Evolutionary conservation across 2,888 invertebrate genomes (phyloP).

Genomic region (Thecocarcelia acutangulata): DNA sequence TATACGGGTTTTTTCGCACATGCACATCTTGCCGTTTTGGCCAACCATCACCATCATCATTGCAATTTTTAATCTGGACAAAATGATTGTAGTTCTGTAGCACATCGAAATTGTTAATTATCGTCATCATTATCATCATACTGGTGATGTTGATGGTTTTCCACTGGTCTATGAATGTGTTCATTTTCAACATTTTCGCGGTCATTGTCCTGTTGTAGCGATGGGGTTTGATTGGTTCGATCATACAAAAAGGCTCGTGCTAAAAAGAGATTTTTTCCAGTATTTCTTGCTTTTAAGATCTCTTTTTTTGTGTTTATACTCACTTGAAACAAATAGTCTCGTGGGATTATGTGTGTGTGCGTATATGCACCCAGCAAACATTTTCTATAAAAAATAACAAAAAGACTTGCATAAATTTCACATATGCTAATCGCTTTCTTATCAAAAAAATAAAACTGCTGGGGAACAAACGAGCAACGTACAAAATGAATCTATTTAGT

Average conservation of each 20-base stretch:
- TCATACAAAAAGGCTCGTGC: constrained; percentile 54
- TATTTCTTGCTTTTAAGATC: constrained; percentile 13
- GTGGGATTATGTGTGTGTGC: neutral
- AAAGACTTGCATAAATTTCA: too few relatives aligned
- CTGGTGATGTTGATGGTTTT: constrained; percentile 7
- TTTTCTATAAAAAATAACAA: too few relatives aligned
- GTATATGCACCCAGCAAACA: too few relatives aligned
- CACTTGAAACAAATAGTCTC: constrained; percentile 6
- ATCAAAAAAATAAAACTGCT: too few relatives aligned
- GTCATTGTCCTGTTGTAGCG: constrained; percentile 65
- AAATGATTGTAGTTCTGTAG: constrained; percentile 18
- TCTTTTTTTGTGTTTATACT: constrained; percentile 1
- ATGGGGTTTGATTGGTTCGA: constrained; percentile 40
- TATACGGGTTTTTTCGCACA: neutral
- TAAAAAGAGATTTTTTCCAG: constrained; percentile 37
- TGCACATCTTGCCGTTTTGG: constrained; percentile 33
- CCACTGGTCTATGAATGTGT: constrained; percentile 16
- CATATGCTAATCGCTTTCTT: too few relatives aligned
- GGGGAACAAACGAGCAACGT: too few relatives aligned
- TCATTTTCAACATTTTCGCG: constrained; percentile 58
- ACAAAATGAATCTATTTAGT: too few relatives aligned
- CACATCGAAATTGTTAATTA: constrained; percentile 1
- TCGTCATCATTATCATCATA: neutral
- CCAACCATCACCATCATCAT: constrained; percentile 16
- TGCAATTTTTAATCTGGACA: constrained; percentile 6